These are phyloP conservation scores for Eulacestoma nigropectus DNA, from an alignment of 2,113 vertebrate genomes.

Conservation along the genomic window DNA sequence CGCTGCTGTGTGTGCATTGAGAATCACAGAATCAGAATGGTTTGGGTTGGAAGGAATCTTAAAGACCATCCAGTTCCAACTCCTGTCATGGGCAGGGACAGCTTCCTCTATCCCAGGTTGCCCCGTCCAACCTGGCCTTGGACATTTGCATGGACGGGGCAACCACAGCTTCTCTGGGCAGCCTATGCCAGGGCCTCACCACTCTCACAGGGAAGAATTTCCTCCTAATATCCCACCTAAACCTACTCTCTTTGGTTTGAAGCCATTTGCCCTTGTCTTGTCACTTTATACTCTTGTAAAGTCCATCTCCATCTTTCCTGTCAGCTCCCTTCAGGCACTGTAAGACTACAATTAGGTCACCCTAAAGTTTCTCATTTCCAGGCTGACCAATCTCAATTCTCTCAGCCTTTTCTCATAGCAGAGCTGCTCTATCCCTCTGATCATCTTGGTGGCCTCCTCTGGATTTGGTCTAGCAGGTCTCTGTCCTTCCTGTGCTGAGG, in stretches of 20 bases:
- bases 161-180: background rate
- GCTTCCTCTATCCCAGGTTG: accelerated
- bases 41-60: background rate
- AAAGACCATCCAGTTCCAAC: background rate
- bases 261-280: background rate
- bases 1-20: background rate
- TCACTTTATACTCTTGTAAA: background rate
- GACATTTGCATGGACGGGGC: background rate
- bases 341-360: accelerated
- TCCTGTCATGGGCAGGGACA: background rate
- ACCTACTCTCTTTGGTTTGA: background rate
- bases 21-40: background rate
- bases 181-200: accelerated
- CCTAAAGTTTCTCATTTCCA: background rate
- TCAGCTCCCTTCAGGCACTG: no score
- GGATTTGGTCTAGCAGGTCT: background rate
- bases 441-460: background rate
- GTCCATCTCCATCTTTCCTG: background rate
- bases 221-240: background rate
- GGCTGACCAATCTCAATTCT: background rate
- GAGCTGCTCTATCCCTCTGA: background rate
- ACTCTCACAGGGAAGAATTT: background rate
- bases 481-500: background rate
- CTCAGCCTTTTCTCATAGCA: background rate
- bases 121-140: accelerated